These are phyloP conservation scores for Hafferia zeledoni DNA, from an alignment of 2,797 vertebrate species.

Conservation along the genomic window DNA sequence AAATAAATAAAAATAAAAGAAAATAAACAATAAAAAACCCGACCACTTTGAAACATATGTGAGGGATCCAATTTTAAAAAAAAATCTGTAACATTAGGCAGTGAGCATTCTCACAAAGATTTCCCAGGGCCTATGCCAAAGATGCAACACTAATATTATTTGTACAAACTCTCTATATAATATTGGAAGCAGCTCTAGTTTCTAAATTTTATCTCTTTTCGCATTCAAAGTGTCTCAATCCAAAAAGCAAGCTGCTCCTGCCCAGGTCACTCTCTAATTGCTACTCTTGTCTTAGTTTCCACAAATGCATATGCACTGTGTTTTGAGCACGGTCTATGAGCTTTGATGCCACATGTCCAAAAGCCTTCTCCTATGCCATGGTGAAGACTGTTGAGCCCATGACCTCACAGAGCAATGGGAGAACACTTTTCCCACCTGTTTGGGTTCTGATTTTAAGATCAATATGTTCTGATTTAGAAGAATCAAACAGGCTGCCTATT, in stretches of 20 bases:
- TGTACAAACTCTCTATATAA: background rate
- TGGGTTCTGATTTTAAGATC: background rate
- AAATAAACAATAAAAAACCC: background rate
- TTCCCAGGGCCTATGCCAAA: background rate
- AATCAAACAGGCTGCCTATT: background rate
- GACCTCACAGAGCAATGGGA: background rate
- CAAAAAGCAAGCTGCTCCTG: background rate
- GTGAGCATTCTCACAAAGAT: background rate
- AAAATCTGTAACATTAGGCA: background rate
- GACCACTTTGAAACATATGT: background rate
- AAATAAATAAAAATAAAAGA: background rate
- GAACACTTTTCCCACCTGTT: background rate
- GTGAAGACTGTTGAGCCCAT: background rate
- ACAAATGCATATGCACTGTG: accelerated
- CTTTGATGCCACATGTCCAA: accelerated
- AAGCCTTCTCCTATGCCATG: background rate
- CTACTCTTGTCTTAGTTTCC: background rate
- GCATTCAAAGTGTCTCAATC: background rate
- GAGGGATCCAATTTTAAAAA: background rate
- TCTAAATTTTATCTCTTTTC: background rate
- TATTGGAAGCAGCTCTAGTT: background rate
- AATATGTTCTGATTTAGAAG: background rate
- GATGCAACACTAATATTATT: background rate
- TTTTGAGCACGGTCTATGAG: background rate
- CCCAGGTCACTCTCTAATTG: background rate